A percentile compares a stretch with the other conserved stretches of the same genome.
phyloP scores from a whole-genome alignment of 2,888 invertebrate genomes.

The Agapetus fuscipes region DNA sequence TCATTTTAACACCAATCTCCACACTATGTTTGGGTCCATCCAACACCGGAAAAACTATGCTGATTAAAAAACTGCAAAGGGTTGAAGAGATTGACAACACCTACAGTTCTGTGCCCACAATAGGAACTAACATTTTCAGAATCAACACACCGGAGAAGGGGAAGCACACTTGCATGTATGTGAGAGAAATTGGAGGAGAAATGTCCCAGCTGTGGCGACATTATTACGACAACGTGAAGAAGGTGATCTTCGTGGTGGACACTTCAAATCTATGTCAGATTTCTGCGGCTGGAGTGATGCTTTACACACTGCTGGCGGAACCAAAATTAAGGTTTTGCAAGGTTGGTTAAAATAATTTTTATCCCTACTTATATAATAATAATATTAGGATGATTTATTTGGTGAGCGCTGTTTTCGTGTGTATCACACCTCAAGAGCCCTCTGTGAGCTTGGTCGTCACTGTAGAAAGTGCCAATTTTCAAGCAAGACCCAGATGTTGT shows the following conservation, averaged over 20 bases:
- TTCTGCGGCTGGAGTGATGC: conserved; percentile 70
- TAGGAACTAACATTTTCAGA: conserved; percentile 68
- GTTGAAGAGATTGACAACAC: conserved; percentile 63
- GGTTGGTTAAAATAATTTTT: too few species aligned
- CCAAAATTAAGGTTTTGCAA: conserved; percentile 56
- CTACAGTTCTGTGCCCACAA: conserved; percentile 68
- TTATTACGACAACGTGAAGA: conserved; percentile 57
- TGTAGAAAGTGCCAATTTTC: too few species aligned
- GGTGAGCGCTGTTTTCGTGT: too few species aligned
- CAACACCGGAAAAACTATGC: conserved; percentile 71
- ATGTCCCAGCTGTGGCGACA: conserved; percentile 77
- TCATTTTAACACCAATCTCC: conserved; percentile 33
- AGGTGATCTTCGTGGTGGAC: conserved; percentile 73
- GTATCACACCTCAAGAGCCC: too few species aligned
- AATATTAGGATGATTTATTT: too few species aligned
- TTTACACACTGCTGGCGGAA: conserved; percentile 68
- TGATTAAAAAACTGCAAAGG: conserved; percentile 64
- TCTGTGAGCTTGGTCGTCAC: too few species aligned
- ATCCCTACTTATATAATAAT: too few species aligned
- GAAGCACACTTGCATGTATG: conserved; percentile 43
- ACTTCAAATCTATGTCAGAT: conserved; percentile 80
- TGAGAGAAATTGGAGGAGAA: conserved; percentile 70
- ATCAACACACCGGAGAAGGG: conserved; percentile 46
- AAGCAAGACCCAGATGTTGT: too few species aligned
- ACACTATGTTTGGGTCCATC: conserved; percentile 67